These are phyloP conservation scores for Falco berigora DNA, from an alignment of 2,797 vertebrate genomes.

Conservation along the genomic window DNA sequence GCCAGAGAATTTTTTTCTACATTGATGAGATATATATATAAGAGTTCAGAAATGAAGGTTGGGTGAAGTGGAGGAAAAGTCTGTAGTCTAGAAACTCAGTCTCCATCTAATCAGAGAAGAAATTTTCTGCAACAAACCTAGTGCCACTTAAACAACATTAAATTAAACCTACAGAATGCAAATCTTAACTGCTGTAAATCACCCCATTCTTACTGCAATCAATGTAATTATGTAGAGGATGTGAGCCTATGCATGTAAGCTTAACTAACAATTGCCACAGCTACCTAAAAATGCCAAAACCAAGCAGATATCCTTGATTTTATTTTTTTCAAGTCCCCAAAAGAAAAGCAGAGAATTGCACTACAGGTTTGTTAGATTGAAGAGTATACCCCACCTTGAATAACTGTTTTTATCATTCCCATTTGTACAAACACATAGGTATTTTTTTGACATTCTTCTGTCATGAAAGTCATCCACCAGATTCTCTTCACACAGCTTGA, in stretches of 20 bases:
- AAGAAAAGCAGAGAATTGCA: background rate
- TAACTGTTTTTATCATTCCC: background rate
- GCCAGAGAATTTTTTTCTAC: background rate
- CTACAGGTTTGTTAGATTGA: background rate
- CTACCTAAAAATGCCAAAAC: background rate
- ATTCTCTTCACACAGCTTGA: background rate
- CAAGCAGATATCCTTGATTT: background rate
- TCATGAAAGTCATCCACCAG: background rate
- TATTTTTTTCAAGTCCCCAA: background rate
- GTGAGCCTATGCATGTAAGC: background rate
- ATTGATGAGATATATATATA: background rate
- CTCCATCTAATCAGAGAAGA: background rate
- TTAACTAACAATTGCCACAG: background rate
- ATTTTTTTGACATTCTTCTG: background rate
- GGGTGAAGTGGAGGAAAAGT: background rate
- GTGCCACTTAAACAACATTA: background rate
- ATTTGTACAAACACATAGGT: background rate
- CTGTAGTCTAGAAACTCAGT: background rate
- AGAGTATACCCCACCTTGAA: background rate
- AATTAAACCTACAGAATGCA: background rate
- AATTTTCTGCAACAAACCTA: background rate
- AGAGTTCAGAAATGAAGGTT: background rate
- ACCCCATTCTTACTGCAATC: background rate
- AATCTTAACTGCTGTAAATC: background rate
- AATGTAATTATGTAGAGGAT: background rate